A percentile compares a stretch with the other conserved stretches of the same genome.
phyloP scores from a whole-genome alignment of 2,113 vertebrate genomes.

The Cephalophus harveyi region DNA sequence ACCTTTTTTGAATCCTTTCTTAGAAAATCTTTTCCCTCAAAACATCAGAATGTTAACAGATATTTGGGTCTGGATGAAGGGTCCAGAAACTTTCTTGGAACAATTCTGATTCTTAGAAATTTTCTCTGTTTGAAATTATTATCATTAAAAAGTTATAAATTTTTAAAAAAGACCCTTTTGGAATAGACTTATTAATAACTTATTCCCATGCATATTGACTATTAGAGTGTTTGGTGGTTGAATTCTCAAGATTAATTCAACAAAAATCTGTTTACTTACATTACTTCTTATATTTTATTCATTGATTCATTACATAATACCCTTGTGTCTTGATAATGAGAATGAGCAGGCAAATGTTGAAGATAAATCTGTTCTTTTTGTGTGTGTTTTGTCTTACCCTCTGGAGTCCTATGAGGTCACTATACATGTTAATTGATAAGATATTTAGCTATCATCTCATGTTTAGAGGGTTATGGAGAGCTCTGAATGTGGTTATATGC shows the following conservation, averaged over 20 bases:
- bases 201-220: not conserved
- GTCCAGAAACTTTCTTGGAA: not conserved
- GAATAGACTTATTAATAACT: not conserved
- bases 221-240: not conserved
- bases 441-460: not conserved
- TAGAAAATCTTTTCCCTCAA: not conserved
- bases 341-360: not conserved
- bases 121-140: conserved; percentile 18
- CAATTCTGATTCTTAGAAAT: not conserved
- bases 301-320: not conserved
- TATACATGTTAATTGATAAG: not conserved
- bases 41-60: not conserved
- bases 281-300: not conserved
- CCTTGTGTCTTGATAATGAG: not conserved
- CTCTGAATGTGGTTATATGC: not conserved
- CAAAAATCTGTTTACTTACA: not conserved
- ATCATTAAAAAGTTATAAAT: not conserved
- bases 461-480: not conserved
- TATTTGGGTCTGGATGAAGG: not conserved
- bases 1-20: not conserved
- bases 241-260: not conserved
- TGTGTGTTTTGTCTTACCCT: not conserved
- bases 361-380: not conserved
- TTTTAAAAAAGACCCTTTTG: not conserved
- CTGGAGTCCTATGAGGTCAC: not conserved